Evolutionary conservation across 1,140 invertebrate genomes (phyloP), one percentile per base, ranked within the genome.

Genomic region (Drosophila nigromelanica): DNA sequence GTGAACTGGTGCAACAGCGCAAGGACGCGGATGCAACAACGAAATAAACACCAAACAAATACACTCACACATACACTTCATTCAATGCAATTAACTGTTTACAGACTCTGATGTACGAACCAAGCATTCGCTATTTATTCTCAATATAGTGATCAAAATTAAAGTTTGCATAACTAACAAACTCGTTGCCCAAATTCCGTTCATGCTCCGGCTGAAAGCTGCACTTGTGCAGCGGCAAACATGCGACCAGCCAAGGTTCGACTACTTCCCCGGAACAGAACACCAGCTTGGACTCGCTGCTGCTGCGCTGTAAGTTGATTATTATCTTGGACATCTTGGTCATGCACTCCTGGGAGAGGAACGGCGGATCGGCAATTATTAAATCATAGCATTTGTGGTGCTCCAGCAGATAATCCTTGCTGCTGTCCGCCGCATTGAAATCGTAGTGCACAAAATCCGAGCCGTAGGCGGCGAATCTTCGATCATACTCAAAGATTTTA

Each of bases 341-440:
- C 14, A 99, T 93, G 93, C 98, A 99, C 92, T 99, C 98, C 76
- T 98, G 95, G 0, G 97, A 96, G 5, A 99, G 92, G 92, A 98
- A 99, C 10, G 98, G 98, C 10, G 98, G 98, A 93, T 99, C 98
- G 0, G 96, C 97, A 58, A 99, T 93, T 3, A 99, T 95, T 14
- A 99, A 79, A 92, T 98, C 96, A 93, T 96, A 99, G 21, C 92
- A 91, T 47, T 93, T 92, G 12, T 92, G 72, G 30, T 95, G 92
- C 0, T 95, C 93, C 63, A 92, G 72, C 0, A 96, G 94, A 11
- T 99, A 86, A 51, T 95, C 93, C 0, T 54, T 33, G n/a, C 50
- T 76, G 6, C 59, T 91, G 5, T 98, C 98, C 12, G 93, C 91
- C 14, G 92, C 92, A 54, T 97, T 98, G 86, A 98, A 99, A 91